A percentile compares a stretch with the other conserved stretches of the same genome.
These are phyloP conservation scores for Pyrrhura leucotis DNA, from an alignment of 2,797 vertebrate genomes.

Conservation along the genomic window DNA sequence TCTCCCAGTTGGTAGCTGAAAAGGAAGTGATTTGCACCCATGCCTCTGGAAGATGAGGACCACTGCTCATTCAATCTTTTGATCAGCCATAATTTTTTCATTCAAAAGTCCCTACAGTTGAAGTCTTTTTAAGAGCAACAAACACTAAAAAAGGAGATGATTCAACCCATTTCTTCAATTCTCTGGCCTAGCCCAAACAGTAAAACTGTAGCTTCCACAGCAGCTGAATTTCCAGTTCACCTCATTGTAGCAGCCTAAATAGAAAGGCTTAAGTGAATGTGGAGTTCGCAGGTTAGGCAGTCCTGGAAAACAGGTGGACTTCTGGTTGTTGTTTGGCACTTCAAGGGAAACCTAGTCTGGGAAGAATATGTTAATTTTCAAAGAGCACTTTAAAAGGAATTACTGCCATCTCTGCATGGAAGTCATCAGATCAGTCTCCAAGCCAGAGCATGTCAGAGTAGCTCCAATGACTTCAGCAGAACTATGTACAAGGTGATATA, in stretches of 20 bases:
- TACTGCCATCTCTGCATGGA: neutral
- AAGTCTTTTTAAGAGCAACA: neutral
- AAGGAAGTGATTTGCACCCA: neutral
- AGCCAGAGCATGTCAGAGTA: neutral
- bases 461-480: neutral
- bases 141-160: neutral
- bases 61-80: neutral
- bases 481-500: rapidly evolving
- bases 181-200: neutral
- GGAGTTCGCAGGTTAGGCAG: neutral
- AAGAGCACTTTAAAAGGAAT: neutral
- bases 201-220: neutral
- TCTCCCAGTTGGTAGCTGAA: neutral
- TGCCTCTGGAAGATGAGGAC: neutral
- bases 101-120: neutral
- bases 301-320: neutral
- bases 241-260: neutral
- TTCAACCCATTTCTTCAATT: neutral
- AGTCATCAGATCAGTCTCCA: neutral
- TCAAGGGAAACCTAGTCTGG: neutral
- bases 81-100: neutral
- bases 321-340: neutral
- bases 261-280: neutral
- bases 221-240: neutral
- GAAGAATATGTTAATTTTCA: neutral